Evolutionary conservation across 2,797 vertebrate genomes (phyloP).

Genomic region (Pygocentrus nattereri): DNA sequence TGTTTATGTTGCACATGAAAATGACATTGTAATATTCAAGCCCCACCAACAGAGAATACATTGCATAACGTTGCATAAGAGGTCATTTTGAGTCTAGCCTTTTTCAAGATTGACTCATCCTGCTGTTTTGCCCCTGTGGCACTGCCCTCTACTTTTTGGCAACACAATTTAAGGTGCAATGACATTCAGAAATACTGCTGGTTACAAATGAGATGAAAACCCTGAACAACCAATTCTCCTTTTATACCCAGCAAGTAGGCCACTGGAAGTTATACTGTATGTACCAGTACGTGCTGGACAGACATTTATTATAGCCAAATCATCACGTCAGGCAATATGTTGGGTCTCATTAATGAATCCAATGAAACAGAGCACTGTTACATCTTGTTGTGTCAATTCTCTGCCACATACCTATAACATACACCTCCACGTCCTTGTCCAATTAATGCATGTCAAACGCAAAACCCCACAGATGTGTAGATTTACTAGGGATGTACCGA

Average conservation of each 20-base stretch:
- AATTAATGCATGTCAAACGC: not conserved
- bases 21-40: not conserved
- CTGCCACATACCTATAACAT: no score
- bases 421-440: not conserved
- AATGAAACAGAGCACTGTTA: no score
- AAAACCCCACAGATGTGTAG: no score
- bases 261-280: not conserved
- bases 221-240: not conserved
- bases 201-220: not conserved
- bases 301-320: not conserved
- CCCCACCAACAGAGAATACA: not conserved
- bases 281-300: not conserved
- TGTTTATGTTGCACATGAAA: not conserved
- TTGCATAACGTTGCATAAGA: slow-evolving; percentile 19
- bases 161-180: not conserved
- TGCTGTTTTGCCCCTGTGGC: not conserved
- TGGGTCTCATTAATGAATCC: not conserved
- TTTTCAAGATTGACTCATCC: slow-evolving; percentile 3
- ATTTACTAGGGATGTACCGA: no score
- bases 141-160: not conserved
- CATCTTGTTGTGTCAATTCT: not conserved
- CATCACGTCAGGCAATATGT: no score
- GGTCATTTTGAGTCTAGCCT: not conserved
- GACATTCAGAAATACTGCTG: not conserved
- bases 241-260: not conserved